Evolutionary conservation across 2,797 vertebrate genomes (phyloP), one percentile per base, ranked within the genome.

Genomic region (Rhadinocentrus ornatus): DNA sequence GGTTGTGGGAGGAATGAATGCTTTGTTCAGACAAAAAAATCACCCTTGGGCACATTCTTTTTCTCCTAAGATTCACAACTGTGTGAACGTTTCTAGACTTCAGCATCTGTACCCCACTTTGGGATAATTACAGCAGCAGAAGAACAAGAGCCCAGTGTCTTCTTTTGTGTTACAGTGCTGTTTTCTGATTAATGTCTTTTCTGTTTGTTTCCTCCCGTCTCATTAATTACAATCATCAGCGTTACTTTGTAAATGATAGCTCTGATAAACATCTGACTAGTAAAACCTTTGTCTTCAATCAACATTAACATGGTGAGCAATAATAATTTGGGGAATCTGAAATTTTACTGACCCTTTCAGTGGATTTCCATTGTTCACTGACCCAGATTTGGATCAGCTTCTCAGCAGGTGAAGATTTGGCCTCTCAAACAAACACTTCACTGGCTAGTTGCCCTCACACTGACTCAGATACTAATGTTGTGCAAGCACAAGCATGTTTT

Each of bases 71-170:
- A 66, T 54, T 63, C 39, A 73, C 31, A 55, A 34, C 56, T 2
- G 31, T 34, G 50, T 82, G 69, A 78, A 69, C 71, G 37, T 64
- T 71, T 63, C 3, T 54, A 16, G 53, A 65, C 64, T 27, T 15
- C 12, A 1, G 20, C 22, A 2, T 69, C 52, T 62, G 37, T 69
- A 22, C 16, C 8, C 31, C 66, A 62, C 50, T 75, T 57, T 34
- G 31, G 15, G 44, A 67, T 71, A 77, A 86, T 90, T 84, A 75
- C 69, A 63, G 37, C 37, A n/a, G 4, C 44, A 27, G 34, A 10
- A 39, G 52, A 71, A 73, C 72, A 85, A 81, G 39, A 58, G 20
- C 22, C 10, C 12, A 65, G 46, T 18, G 55, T 54, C 6, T 58
- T n/a, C 26, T 2, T 22, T 22, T 60, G 57, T 73, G 13, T 60